Percentiles rank a stretch among this genome's conserved stretches.
Evolutionary conservation across 1,140 invertebrate genomes (phyloP).

Genomic region (Drosophila trapezifrons): DNA sequence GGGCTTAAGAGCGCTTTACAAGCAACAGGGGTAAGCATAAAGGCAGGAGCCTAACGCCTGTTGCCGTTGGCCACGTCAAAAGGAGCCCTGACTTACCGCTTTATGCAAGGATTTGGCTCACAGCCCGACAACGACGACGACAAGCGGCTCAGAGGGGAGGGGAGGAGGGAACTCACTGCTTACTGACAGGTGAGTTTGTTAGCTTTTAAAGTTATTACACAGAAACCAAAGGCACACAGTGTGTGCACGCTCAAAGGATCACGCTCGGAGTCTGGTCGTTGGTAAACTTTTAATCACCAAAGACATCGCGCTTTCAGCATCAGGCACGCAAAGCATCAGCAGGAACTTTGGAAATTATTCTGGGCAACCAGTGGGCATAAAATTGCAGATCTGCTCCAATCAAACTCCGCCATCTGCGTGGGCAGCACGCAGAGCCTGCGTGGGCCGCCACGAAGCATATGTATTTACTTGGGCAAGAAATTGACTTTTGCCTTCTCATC

Average conservation of each 20-base stretch:
- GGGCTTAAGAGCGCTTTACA: constrained; percentile 53
- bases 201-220: constrained; percentile 75
- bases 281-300: constrained; percentile 60
- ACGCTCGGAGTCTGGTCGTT: constrained; percentile 13
- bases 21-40: constrained; percentile 33
- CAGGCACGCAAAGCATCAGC: constrained; percentile 31
- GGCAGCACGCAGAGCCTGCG: constrained; percentile 9
- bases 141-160: constrained; percentile 45
- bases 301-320: constrained; percentile 56
- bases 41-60: constrained; percentile 38
- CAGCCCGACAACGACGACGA: constrained; percentile 30
- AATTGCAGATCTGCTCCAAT: constrained; percentile 34
- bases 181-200: constrained; percentile 61
- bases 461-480: constrained; percentile 69
- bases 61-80: constrained; percentile 57
- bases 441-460: constrained; percentile 50
- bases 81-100: constrained; percentile 62
- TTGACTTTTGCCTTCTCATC: constrained; percentile 36
- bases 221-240: constrained; percentile 22
- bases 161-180: neutral
- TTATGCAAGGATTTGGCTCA: constrained; percentile 71
- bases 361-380: constrained; percentile 47
- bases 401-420: constrained; percentile 19
- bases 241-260: constrained; percentile 41
- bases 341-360: constrained; percentile 38